These are phyloP conservation scores for Doryteuthis pealeii DNA, from an alignment of 1,140 invertebrate genomes.

Conservation along the genomic window DNA sequence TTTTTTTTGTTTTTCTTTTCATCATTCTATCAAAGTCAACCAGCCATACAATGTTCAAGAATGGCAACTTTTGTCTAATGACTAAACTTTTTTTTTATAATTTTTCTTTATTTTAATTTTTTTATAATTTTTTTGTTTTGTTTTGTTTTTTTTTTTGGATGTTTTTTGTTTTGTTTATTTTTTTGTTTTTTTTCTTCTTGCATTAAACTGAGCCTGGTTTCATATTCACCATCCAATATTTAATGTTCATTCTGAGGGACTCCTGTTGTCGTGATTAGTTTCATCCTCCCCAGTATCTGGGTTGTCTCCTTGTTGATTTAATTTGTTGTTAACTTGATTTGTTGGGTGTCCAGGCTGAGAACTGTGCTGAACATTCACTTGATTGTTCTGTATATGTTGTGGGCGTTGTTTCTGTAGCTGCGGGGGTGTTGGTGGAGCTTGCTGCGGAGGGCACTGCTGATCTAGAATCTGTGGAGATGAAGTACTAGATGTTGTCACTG, in stretches of 20 bases:
- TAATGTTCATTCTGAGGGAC: background rate
- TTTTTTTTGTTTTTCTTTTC: background rate
- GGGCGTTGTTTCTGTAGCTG: background rate
- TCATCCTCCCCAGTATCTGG: constrained; percentile 45
- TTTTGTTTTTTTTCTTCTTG: too few species aligned
- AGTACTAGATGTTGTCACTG: constrained; percentile 17
- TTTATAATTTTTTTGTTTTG: background rate
- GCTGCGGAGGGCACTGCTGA: constrained; percentile 1
- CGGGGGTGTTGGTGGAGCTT: background rate
- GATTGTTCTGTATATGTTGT: constrained; percentile 11
- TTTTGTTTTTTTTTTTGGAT: background rate
- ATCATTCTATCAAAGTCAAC: too few species aligned
- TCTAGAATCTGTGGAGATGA: background rate
- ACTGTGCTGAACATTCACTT: constrained; percentile 23
- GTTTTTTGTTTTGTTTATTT: background rate
- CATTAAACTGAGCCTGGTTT: too few species aligned
- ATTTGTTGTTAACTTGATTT: constrained; percentile 50
- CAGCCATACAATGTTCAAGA: too few species aligned
- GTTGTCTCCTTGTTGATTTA: constrained; percentile 39
- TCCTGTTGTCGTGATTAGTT: constrained; percentile 13
- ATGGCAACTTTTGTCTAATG: too few species aligned
- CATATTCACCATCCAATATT: too few species aligned
- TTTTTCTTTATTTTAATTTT: background rate
- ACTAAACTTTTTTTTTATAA: background rate
- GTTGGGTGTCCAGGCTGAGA: constrained; percentile 39